These are phyloP conservation scores for Melangyna quadrimaculata DNA, from an alignment of 2,888 invertebrate species.

Conservation along the genomic window DNA sequence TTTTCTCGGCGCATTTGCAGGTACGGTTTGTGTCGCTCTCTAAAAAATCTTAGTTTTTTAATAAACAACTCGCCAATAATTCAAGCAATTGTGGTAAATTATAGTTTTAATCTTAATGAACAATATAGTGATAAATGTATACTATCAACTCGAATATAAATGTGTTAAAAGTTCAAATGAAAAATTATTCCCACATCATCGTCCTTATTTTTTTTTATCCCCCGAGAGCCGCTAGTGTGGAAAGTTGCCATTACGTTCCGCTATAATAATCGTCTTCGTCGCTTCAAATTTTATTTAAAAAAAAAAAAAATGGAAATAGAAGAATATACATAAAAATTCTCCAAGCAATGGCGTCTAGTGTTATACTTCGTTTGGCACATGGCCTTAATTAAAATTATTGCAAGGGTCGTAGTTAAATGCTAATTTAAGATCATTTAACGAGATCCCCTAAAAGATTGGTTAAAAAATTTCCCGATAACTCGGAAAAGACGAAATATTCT, in stretches of 20 bases:
- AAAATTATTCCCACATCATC: background rate
- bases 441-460: background rate
- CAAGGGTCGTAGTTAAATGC: background rate
- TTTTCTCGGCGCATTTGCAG: constrained; percentile 79
- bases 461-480: constrained; percentile 22
- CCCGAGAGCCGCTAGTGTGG: constrained; percentile 64
- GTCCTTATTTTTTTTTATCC: constrained; percentile 8
- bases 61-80: constrained; percentile 66
- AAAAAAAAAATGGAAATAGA: constrained; percentile 34
- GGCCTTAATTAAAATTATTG: constrained; percentile 45
- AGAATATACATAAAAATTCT: constrained; percentile 48
- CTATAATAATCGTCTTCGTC: constrained; percentile 40
- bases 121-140: constrained; percentile 57
- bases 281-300: constrained; percentile 26
- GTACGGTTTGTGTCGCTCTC: constrained; percentile 73
- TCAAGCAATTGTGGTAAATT: constrained; percentile 68
- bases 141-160: constrained; percentile 14
- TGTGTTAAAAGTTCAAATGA: constrained; percentile 41
- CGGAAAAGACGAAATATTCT: constrained; percentile 20
- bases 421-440: background rate
- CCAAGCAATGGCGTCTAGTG: constrained; percentile 68
- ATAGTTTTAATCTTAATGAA: constrained; percentile 62
- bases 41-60: constrained; percentile 64
- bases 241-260: constrained; percentile 71
- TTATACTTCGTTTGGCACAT: constrained; percentile 62